Evolutionary conservation across 2,888 invertebrate species (phyloP), one percentile per base, ranked within the genome.

Genomic region (Monopis laevigella): DNA sequence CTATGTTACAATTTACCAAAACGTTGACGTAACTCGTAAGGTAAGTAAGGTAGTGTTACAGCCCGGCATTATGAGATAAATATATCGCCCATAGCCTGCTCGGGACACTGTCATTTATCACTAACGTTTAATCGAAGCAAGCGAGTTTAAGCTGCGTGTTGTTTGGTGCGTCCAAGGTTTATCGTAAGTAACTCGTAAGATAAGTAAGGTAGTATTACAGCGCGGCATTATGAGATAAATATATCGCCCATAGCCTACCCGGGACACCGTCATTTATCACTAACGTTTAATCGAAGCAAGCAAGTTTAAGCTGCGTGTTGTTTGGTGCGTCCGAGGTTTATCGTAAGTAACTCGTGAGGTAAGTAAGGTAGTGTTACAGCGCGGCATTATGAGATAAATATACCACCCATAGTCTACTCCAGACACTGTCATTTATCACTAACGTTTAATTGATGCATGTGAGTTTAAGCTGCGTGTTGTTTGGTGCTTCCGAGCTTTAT

Each of bases 371-470:
- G 21, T 21, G 36, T 36, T 36, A 21, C 21, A 21, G 5, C n/a
- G 29, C 4, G 29, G 36, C 19, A 36, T 36, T 36, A 36, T 21
- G 36, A 21, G 21, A 36, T 36, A 36, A 19, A 36, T 36, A 36
- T 36, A 36, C 21, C 11, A 21, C 5, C 21, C 18, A 13, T n/a
- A 21, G 21, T 6, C 36, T 36, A 21, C 21, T 11, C 36, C 3
- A 16, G 36, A 36, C 36, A 36, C 21, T 36, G 18, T 36, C 36
- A 36, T 36, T 36, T 36, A 36, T 36, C 36, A 36, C 36, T 36
- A 19, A 36, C 36, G 36, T 36, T 36, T 17, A 36, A 36, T 36
- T 21, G 36, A 36, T 21, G 19, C 21, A 21, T 21, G 36, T 21
- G n/a, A 36, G 36, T 19, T 29, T 21, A 36, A 36, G 36, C 2